Evolutionary conservation across 2,888 invertebrate genomes (phyloP), one percentile per base, ranked within the genome.

Genomic region (Campopleginae sp.): DNA sequence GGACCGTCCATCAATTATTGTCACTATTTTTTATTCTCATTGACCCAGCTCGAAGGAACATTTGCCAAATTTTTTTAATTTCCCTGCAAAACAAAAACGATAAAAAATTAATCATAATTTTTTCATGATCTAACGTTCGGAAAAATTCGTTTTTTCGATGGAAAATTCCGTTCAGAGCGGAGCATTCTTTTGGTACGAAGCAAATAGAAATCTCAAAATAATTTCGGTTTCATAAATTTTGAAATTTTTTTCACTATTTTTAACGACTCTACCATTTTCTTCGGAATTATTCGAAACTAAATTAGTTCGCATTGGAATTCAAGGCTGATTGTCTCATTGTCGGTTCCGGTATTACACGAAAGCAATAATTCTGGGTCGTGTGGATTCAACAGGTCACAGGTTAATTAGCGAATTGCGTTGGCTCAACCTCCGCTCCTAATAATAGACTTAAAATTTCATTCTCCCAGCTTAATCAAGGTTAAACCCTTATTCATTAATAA

Each of bases 351-450:
- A 63, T 63, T 48, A 63, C 38, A 14, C 14, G 46, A 46, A 46
- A 46, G 46, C 44, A 23, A 66, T 42, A 44, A 48, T 51, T 48
- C 71, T 33, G 33, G 31, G n/a, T 70, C 31, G 23, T 33, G 51
- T 51, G 48, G 46, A 19, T 51, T 71, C 48, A 71, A 71, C 71
- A 71, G 71, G 71, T 71, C 33, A 51, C 8, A 38, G 48, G 51
- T 71, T 33, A 33, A 71, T 71, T 71, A 71, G 12, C 31, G 33
- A 14, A 51, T 33, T 68, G 46, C 46, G 44, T 46, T 46, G 44
- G 46, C 31, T 51, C 17, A 19, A 46, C 48, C 17, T 71, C 33
- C 33, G 12, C 51, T 51, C 48, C 27, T 71, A 33, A 31, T 33
- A 71, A 71, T 51, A n/a, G 46, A 51, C 48, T 51, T 51, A n/a